Conservation (phyloP, 2,888 invertebrate genomes). For the Pemphredon lugubris region DNA sequence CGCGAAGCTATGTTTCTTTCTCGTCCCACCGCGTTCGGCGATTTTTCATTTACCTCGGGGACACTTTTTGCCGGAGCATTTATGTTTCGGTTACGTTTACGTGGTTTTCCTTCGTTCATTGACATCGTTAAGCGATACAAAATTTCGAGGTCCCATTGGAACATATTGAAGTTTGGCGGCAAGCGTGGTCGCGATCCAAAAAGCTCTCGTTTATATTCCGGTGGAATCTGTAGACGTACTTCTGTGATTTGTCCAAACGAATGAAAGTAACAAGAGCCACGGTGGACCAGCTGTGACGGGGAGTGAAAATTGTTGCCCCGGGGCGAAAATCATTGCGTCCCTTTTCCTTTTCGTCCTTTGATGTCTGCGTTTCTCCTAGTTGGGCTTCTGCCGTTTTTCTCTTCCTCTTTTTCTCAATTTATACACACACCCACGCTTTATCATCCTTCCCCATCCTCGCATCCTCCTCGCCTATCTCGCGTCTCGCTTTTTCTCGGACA, state of each 20-base stretch:
- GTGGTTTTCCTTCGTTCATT: too few species aligned
- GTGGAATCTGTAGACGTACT: too few species aligned
- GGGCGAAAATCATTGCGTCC: conserved; percentile 28
- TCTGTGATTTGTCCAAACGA: conserved; percentile 52
- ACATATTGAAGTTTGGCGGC: too few species aligned
- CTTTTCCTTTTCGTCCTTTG: conserved; percentile 54
- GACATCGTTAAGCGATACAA: too few species aligned
- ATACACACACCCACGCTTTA: background rate
- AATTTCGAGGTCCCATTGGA: too few species aligned
- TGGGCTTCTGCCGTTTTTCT: conserved; percentile 15
- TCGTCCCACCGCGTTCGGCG: too few species aligned
- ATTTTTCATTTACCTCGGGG: too few species aligned
- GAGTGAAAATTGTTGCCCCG: conserved; percentile 66
- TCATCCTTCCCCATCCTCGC: conserved; percentile 9
- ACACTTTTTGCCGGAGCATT: too few species aligned
- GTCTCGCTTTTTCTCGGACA: conserved; percentile 3
- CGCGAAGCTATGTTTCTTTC: too few species aligned
- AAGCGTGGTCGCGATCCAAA: too few species aligned
- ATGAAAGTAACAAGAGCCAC: conserved; percentile 42
- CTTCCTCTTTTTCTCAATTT: background rate
- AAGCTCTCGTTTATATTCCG: too few species aligned
- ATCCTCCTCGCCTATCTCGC: background rate
- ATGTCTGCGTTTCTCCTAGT: conserved; percentile 47
- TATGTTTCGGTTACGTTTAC: too few species aligned
- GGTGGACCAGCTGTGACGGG: conserved; percentile 46